These are phyloP conservation scores for Catostylus mosaicus DNA, from an alignment of 30 jellyfish, hydroid and myxozoan species.

Conservation along the genomic window DNA sequence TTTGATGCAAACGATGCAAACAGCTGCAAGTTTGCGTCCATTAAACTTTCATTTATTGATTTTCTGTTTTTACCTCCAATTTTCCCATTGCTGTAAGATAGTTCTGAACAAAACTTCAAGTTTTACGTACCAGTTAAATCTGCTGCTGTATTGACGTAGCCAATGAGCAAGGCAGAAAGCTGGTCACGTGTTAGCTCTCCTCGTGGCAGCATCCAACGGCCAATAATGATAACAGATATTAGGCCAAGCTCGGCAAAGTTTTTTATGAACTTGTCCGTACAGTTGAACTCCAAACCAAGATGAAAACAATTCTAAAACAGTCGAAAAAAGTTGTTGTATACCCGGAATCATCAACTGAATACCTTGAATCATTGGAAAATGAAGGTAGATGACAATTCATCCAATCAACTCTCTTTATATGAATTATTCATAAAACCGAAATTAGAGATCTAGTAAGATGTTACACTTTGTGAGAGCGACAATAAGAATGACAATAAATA, in stretches of 20 bases:
- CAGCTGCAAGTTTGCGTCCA: too few relatives aligned
- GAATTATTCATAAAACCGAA: too few relatives aligned
- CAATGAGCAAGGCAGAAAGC: constrained; percentile 78
- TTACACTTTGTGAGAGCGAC: too few relatives aligned
- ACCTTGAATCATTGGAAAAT: neutral
- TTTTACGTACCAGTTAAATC: constrained; percentile 84
- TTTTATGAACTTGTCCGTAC: constrained; percentile 64
- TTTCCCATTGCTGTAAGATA: neutral
- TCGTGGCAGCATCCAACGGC: constrained; percentile 93
- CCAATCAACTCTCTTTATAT: too few relatives aligned
- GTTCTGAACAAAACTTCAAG: too few relatives aligned
- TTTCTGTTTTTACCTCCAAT: too few relatives aligned
- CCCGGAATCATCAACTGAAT: neutral
- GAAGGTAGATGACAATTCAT: too few relatives aligned
- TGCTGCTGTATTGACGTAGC: constrained; percentile 86
- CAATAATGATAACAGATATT: constrained; percentile 65
- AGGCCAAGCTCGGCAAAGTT: constrained; percentile 71
- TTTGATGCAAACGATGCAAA: too few relatives aligned
- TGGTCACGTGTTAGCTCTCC: constrained; percentile 92
- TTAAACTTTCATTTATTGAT: too few relatives aligned
- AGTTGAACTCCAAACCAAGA: constrained; percentile 9
- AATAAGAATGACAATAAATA: too few relatives aligned
- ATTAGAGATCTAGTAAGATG: too few relatives aligned
- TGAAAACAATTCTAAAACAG: constrained; percentile 40
- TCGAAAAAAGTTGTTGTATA: neutral